A percentile compares a stretch with the other conserved stretches of the same genome.
Evolutionary conservation across 2,113 vertebrate genomes (phyloP).

Genomic region (Cacatua alba): DNA sequence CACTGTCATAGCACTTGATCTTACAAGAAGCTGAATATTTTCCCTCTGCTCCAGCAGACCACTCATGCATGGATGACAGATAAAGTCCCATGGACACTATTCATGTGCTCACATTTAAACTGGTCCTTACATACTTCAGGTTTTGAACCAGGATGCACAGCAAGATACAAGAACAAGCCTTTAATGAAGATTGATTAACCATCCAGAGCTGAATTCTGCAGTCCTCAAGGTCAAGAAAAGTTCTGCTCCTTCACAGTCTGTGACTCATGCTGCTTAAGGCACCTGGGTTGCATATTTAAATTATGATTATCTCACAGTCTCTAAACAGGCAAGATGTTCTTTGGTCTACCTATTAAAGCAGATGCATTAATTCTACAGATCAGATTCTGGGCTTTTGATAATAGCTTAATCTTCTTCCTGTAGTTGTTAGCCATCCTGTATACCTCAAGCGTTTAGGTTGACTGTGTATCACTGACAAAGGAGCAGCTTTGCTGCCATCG

Average conservation of each 20-base stretch:
- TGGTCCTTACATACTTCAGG: background rate
- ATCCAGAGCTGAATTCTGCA: background rate
- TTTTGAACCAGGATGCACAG: background rate
- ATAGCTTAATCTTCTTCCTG: background rate
- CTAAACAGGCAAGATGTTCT: background rate
- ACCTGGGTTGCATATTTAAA: background rate
- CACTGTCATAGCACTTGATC: background rate
- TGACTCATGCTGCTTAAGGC: background rate
- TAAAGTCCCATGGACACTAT: background rate
- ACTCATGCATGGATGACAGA: background rate
- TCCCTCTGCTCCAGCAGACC: background rate
- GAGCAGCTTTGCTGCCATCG: accelerated
- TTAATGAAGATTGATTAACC: background rate
- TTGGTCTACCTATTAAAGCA: background rate
- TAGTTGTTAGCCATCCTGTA: background rate
- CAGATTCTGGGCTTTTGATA: background rate
- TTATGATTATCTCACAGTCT: background rate
- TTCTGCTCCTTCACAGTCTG: background rate
- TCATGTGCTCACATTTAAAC: background rate
- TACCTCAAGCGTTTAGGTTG: background rate
- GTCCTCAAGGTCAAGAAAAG: background rate
- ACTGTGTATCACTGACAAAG: background rate
- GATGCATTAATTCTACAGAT: background rate
- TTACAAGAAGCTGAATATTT: background rate
- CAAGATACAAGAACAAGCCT: background rate